Percentiles rank a stretch among this genome's conserved stretches.
Evolutionary conservation across 2,797 vertebrate species (phyloP).

Genomic region (Xenentodon cancila): DNA sequence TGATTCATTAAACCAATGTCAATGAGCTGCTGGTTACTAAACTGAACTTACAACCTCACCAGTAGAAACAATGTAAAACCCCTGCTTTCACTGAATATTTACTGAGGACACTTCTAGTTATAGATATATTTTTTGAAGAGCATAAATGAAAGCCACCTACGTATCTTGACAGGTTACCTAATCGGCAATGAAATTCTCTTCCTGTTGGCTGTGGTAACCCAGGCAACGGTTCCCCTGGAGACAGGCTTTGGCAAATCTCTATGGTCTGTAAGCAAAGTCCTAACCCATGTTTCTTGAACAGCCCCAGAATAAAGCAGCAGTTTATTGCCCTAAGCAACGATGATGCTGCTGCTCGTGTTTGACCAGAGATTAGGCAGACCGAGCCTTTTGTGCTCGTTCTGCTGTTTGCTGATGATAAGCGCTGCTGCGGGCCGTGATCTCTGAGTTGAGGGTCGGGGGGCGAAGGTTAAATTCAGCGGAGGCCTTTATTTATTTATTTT

Average conservation of each 20-base stretch:
- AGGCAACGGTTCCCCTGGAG: constrained; percentile 68
- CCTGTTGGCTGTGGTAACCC: constrained; percentile 69
- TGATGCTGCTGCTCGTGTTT: constrained; percentile 75
- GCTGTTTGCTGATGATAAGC: constrained; percentile 81
- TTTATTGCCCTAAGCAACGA: constrained; percentile 66
- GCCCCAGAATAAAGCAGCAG: constrained; percentile 60
- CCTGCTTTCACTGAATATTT: too few relatives aligned
- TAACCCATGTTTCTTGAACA: constrained; percentile 57
- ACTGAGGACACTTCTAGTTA: too few relatives aligned
- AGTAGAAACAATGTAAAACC: too few relatives aligned
- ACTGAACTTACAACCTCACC: too few relatives aligned
- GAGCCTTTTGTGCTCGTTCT: constrained; percentile 73
- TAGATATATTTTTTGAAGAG: neutral
- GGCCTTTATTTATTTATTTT: constrained; percentile 6
- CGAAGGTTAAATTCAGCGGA: constrained; percentile 26
- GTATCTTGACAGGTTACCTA: constrained; percentile 59
- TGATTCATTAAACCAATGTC: too few relatives aligned
- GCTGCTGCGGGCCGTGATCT: constrained; percentile 32
- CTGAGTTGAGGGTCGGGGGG: constrained; percentile 31
- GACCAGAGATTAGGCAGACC: constrained; percentile 80
- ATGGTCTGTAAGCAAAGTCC: constrained; percentile 62
- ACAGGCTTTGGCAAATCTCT: constrained; percentile 67
- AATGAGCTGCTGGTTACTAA: too few relatives aligned
- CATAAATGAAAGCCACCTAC: constrained; percentile 37
- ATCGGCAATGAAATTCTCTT: constrained; percentile 62